Base-by-base conservation (phyloP, 2,797 vertebrate species). In the Onychomys leucogaster region DNA sequence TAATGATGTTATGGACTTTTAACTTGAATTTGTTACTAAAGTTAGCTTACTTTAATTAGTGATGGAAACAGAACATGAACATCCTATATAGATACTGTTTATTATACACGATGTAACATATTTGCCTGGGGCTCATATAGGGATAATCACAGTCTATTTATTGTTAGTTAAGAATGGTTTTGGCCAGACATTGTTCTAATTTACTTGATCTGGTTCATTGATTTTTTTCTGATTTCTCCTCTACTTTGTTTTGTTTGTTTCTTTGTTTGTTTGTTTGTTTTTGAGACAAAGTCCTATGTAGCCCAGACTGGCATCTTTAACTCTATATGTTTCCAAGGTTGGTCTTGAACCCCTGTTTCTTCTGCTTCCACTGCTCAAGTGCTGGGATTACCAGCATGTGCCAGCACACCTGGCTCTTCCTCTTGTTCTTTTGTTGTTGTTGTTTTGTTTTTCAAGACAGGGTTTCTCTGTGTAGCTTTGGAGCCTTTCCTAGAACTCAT, bases 141-240 rank as follows among this genome's bases (percentile, higher is more conserved):
- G 37, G 2, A 86, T 67, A 63, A 89, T 81, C 87, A 69, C 13
- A 14, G 78, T 63, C 32, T 49, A 59, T 32, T 89, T 78, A 37
- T n/a, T 37, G 19, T 8, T 34, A 41, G 7, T 6, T 21, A 88
- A 34, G 41, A 41, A 71, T 34, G 86, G 52, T 19, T 55, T n/a
- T 21, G 19, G 1, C 59, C 27, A 75, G 6, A 29, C 49, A 57
- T 14, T 52, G 23, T 55, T 73, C 69, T 32, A 59, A 88, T 59
- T 75, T 55, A 52, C 43, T 89, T 85, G 76, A 77, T 37, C 11
- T 21, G 0, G 55, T 93, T 81, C 76, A n/a, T 32, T 93, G 25
- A 76, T 92, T 92, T 95, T 92, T 95, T 78, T 87, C 49, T 52
- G 92, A 32, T 65, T 82, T 27, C 3, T 78, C n/a, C 8, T 94